These are phyloP conservation scores for Drosophila mulleri DNA, from an alignment of 2,888 invertebrate species.

Conservation along the genomic window DNA sequence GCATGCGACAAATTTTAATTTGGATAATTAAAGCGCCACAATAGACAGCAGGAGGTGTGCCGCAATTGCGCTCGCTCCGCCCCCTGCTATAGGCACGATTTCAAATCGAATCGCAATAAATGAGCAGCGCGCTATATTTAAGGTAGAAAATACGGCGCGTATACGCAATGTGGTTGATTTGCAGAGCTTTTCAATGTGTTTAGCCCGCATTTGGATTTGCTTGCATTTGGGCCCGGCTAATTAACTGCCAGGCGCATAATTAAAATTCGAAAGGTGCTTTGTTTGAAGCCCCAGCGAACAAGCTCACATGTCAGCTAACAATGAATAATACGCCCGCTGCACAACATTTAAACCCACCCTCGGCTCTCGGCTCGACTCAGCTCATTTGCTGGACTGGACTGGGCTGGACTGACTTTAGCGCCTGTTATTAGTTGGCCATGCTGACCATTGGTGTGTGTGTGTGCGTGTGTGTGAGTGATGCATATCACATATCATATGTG, in stretches of 20 bases:
- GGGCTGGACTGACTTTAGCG: slow-evolving; percentile 46
- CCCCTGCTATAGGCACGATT: not conserved
- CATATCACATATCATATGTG: slow-evolving; percentile 27
- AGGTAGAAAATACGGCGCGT: slow-evolving; percentile 62
- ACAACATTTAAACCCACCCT: slow-evolving; percentile 3
- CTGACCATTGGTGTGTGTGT: slow-evolving; percentile 44
- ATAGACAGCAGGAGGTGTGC: slow-evolving; percentile 8
- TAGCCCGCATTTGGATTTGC: slow-evolving; percentile 16
- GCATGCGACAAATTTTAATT: slow-evolving; percentile 40
- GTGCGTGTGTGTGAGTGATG: slow-evolving; percentile 10
- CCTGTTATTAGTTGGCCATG: slow-evolving; percentile 48
- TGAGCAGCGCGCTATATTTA: slow-evolving; percentile 44
- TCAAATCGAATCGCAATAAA: slow-evolving; percentile 27
- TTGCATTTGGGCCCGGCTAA: slow-evolving; percentile 37
- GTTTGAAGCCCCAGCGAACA: slow-evolving; percentile 10
- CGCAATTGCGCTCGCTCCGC: not conserved
- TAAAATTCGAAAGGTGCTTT: slow-evolving; percentile 45
- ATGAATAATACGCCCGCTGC: slow-evolving; percentile 38
- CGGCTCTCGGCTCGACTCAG: slow-evolving; percentile 4
- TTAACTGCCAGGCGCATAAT: slow-evolving; percentile 59
- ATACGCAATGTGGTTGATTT: slow-evolving; percentile 59
- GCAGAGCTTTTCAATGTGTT: slow-evolving; percentile 21
- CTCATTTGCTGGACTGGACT: slow-evolving; percentile 45
- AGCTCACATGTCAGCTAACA: slow-evolving; percentile 56
- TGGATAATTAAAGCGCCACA: slow-evolving; percentile 41